Conservation (phyloP, 1,140 invertebrate genomes). For the Thaumatotibia leucotreta region DNA sequence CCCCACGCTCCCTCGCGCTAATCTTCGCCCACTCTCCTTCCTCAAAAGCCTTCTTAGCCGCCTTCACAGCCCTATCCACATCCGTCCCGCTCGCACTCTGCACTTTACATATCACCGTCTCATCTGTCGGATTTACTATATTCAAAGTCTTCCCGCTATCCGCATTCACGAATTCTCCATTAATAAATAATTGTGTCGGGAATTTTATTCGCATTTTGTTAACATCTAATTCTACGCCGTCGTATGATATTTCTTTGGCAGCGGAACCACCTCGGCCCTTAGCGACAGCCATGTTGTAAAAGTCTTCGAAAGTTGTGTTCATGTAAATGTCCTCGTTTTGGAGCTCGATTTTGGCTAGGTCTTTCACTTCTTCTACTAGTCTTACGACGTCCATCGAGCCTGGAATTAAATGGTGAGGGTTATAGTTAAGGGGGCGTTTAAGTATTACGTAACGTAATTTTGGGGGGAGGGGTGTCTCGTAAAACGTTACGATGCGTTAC, state of each 20-base stretch:
- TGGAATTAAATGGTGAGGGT: not conserved
- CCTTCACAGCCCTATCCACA: conserved; percentile 91
- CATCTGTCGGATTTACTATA: conserved; percentile 91
- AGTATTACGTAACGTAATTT: too few relatives aligned
- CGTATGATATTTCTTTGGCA: conserved; percentile 79
- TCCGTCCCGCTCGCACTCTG: conserved; percentile 87
- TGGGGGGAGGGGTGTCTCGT: too few relatives aligned
- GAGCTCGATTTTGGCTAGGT: conserved; percentile 85
- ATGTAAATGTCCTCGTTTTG: conserved; percentile 96
- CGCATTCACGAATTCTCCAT: conserved; percentile 92
- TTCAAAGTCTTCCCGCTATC: conserved; percentile 80
- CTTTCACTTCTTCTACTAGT: conserved; percentile 94
- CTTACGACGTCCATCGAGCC: conserved; percentile 97
- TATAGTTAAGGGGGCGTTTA: not conserved
- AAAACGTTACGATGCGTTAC: too few relatives aligned
- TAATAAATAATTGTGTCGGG: conserved; percentile 93
- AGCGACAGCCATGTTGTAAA: conserved; percentile 82
- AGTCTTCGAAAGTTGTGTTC: conserved; percentile 92
- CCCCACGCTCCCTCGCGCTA: conserved; percentile 88
- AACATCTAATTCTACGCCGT: conserved; percentile 84
- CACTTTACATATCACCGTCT: conserved; percentile 87
- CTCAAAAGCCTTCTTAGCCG: conserved; percentile 91
- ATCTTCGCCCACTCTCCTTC: conserved; percentile 93
- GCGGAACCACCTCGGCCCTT: conserved; percentile 80
- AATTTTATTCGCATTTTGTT: conserved; percentile 93